These are phyloP conservation scores for Plutella xylostella DNA, from an alignment of 2,888 invertebrate genomes.

Conservation along the genomic window DNA sequence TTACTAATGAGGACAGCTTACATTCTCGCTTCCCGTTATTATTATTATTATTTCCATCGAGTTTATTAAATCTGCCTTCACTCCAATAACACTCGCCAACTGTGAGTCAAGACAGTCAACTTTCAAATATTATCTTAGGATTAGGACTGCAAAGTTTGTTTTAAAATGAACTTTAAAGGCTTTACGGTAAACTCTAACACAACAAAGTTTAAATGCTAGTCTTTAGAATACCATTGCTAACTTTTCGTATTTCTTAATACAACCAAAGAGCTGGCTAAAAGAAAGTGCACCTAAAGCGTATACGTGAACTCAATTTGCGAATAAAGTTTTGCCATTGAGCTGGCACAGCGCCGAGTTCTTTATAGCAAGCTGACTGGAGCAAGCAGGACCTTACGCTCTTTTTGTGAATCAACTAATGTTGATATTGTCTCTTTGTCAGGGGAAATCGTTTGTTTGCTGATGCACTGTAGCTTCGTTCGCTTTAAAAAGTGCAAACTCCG, in stretches of 20 bases:
- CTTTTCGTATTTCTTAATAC: conserved; percentile 68
- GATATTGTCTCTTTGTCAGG: background rate
- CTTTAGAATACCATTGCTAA: conserved; percentile 63
- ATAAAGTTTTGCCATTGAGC: conserved; percentile 58
- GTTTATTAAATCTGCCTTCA: too few species aligned
- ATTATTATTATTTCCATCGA: too few species aligned
- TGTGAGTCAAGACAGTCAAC: background rate
- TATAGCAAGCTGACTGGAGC: conserved; percentile 14
- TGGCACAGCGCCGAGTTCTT: conserved; percentile 31
- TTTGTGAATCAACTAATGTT: background rate
- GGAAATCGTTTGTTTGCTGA: background rate
- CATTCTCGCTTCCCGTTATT: too few species aligned
- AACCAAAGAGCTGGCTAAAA: conserved; percentile 52
- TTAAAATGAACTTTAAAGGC: conserved; percentile 1
- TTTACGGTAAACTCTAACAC: conserved; percentile 1
- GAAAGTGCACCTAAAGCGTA: conserved; percentile 67
- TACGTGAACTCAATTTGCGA: conserved; percentile 68
- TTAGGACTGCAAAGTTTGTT: background rate
- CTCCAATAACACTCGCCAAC: background rate
- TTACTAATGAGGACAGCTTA: background rate
- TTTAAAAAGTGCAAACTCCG: background rate
- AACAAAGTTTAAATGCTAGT: conserved; percentile 60
- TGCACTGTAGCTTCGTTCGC: too few species aligned
- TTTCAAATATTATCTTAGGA: conserved; percentile 3
- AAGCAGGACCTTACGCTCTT: background rate